These are phyloP conservation scores for Peromyscus nudipes DNA, from an alignment of 2,797 vertebrate genomes.

Conservation along the genomic window DNA sequence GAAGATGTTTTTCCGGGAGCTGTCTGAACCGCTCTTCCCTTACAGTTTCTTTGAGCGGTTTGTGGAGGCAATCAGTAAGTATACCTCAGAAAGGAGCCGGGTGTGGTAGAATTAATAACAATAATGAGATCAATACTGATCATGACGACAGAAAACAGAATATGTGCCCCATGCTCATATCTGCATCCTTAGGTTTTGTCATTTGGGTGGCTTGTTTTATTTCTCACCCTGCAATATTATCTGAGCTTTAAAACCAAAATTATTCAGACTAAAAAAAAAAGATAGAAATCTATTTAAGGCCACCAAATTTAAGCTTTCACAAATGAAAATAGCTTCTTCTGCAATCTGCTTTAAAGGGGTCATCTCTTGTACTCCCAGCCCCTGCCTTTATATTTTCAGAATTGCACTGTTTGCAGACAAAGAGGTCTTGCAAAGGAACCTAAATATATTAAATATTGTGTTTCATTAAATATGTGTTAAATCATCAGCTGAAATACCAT, in stretches of 20 bases:
- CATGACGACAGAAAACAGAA: conserved; percentile 53
- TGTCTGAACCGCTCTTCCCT: conserved; percentile 97
- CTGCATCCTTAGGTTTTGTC: conserved; percentile 37
- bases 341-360: conserved; percentile 44
- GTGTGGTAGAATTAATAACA: conserved; percentile 82
- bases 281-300: background rate
- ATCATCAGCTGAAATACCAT: background rate
- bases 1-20: conserved; percentile 98
- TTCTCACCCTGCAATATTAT: conserved; percentile 41
- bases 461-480: conserved; percentile 66
- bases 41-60: conserved; percentile 95
- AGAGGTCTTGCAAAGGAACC: conserved; percentile 8
- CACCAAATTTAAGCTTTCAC: background rate
- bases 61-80: conserved; percentile 97
- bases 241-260: background rate
- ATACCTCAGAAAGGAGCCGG: conserved; percentile 85
- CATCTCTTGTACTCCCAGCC: background rate
- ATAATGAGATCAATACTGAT: conserved; percentile 47
- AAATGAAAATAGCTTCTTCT: conserved; percentile 60
- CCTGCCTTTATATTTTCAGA: conserved; percentile 27
- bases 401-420: conserved; percentile 42
- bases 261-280: background rate
- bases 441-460: conserved; percentile 53
- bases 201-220: conserved; percentile 64
- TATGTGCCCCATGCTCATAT: conserved; percentile 74